Evolutionary conservation across 1,140 invertebrate genomes (phyloP).

Genomic region (Diabrotica undecimpunctata): DNA sequence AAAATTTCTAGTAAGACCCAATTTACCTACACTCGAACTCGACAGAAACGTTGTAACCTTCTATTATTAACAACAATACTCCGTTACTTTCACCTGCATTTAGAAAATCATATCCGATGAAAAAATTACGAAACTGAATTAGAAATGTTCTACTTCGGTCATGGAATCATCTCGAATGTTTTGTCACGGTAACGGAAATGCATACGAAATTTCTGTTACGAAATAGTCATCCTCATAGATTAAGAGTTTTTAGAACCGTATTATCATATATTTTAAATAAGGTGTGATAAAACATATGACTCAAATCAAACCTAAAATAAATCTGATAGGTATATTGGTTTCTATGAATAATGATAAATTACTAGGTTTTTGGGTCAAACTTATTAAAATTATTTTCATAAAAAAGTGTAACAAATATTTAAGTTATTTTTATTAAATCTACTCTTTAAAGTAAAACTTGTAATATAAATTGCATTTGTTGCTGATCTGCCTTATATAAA

Average conservation of each 20-base stretch:
- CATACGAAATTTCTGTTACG: not conserved
- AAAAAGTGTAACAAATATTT: too few relatives aligned
- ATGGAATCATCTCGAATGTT: not conserved
- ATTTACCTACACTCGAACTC: conserved; percentile 4
- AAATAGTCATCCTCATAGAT: not conserved
- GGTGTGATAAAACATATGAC: not conserved
- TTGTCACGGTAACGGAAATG: not conserved
- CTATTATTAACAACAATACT: conserved; percentile 9
- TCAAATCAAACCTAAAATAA: too few relatives aligned
- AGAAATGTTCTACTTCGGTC: conserved; percentile 10
- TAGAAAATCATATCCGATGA: conserved; percentile 13
- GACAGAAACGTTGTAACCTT: conserved; percentile 9
- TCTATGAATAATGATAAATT: too few relatives aligned
- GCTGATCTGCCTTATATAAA: too few relatives aligned
- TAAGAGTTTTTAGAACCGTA: not conserved
- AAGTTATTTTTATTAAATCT: too few relatives aligned
- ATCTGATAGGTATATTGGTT: too few relatives aligned
- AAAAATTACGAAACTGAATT: conserved; percentile 17
- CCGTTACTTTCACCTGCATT: conserved; percentile 15
- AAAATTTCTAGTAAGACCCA: conserved; percentile 11
- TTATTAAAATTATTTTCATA: too few relatives aligned
- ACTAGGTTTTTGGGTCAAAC: too few relatives aligned
- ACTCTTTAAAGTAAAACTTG: too few relatives aligned
- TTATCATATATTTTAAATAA: not conserved
- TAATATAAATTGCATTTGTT: too few relatives aligned